Evolutionary conservation across 2,888 invertebrate genomes (phyloP).

Genomic region (Gerosis bhagava): DNA sequence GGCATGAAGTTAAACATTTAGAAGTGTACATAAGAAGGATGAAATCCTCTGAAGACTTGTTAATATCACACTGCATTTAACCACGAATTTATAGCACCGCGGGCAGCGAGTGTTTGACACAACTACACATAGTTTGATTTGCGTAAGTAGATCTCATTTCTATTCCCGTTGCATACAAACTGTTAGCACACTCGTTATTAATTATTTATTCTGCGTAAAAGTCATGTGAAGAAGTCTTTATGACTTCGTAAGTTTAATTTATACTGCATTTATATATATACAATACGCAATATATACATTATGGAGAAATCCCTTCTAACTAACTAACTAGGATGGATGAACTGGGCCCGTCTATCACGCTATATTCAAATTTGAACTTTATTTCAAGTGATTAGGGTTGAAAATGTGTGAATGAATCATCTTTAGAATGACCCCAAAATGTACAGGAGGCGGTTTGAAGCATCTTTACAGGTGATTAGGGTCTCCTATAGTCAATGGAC

Average conservation of each 20-base stretch:
- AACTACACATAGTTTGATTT: too few species aligned
- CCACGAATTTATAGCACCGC: too few species aligned
- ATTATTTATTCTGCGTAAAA: conserved; percentile 12
- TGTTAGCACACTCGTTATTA: not conserved
- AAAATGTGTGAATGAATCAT: not conserved
- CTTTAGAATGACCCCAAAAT: too few species aligned
- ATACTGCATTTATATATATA: too few species aligned
- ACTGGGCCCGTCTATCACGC: not conserved
- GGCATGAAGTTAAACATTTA: too few species aligned
- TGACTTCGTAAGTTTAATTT: conserved; percentile 8
- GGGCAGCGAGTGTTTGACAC: too few species aligned
- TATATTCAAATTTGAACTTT: not conserved
- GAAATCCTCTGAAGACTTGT: conserved; percentile 10
- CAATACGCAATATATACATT: not conserved
- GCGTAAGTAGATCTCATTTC: not conserved
- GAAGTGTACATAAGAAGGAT: conserved; percentile 8
- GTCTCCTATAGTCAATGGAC: conserved; percentile 37
- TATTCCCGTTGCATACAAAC: not conserved
- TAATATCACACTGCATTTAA: too few species aligned
- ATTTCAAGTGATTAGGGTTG: not conserved
- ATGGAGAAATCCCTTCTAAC: conserved; percentile 6
- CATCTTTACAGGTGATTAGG: conserved; percentile 40
- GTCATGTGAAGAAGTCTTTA: conserved; percentile 16
- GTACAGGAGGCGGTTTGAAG: conserved; percentile 2
- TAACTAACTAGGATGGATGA: conserved; percentile 3